These are phyloP conservation scores for Mya arenaria DNA, from an alignment of 1,140 invertebrate species.

Conservation along the genomic window DNA sequence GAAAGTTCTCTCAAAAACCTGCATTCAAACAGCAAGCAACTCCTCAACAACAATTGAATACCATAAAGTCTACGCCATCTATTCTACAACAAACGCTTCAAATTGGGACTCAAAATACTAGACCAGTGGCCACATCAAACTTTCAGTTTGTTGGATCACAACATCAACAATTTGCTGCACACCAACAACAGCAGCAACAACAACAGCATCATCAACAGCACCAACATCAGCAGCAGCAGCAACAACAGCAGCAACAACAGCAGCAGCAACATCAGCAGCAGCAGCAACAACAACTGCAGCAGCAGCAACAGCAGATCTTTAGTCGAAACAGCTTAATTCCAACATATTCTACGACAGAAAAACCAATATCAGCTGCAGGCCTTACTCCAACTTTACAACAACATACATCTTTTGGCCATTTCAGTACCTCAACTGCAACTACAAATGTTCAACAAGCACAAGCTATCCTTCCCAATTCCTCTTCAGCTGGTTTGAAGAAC, in stretches of 20 bases:
- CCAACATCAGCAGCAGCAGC: constrained; percentile 46
- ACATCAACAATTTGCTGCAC: constrained; percentile 19
- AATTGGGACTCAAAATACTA: constrained; percentile 27
- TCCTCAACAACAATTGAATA: constrained; percentile 23
- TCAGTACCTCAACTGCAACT: constrained; percentile 30
- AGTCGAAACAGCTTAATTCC: constrained; percentile 58
- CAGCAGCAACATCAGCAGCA: constrained; percentile 38
- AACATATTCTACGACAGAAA: constrained; percentile 73
- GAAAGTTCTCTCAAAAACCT: constrained; percentile 73
- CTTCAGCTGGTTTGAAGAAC: constrained; percentile 49
- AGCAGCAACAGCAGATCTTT: constrained; percentile 42
- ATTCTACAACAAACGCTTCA: constrained; percentile 56
- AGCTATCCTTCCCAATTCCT: constrained; percentile 22
- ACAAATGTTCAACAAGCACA: constrained; percentile 25
- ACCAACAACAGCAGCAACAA: too few relatives aligned
- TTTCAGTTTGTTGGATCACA: constrained; percentile 61
- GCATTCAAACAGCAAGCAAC: constrained; percentile 48
- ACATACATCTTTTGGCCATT: constrained; percentile 22
- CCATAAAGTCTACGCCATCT: not conserved
- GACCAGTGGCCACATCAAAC: constrained; percentile 58
- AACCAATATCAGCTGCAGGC: constrained; percentile 75
- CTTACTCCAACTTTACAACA: constrained; percentile 73
- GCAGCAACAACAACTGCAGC: too few relatives aligned
- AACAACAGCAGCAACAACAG: constrained; percentile 37
- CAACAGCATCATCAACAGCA: not conserved